A percentile compares a stretch with the other conserved stretches of the same genome.
These are phyloP conservation scores for Dinomys branickii DNA, from an alignment of 2,113 vertebrate genomes.

Conservation along the genomic window DNA sequence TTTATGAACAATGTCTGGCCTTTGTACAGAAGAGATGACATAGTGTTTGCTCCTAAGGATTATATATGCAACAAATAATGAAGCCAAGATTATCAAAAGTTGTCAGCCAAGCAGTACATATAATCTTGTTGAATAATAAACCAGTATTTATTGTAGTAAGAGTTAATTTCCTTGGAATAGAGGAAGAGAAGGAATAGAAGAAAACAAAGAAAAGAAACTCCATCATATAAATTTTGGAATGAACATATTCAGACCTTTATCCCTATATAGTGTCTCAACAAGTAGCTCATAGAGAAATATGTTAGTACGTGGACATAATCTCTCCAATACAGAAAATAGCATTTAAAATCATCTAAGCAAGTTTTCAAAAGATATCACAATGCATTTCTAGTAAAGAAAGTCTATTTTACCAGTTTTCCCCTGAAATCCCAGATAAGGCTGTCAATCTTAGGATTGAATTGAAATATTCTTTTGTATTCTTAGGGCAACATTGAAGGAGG, in stretches of 20 bases:
- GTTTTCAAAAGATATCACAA: not conserved
- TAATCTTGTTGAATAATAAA: not conserved
- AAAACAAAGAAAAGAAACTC: not conserved
- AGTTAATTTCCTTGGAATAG: not conserved
- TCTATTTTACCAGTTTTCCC: not conserved
- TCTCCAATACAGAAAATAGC: not conserved
- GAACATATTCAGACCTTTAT: not conserved
- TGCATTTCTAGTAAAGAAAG: conserved; percentile 1
- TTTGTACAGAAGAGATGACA: not conserved
- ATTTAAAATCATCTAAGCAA: not conserved
- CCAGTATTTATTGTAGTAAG: not conserved
- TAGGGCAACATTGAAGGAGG: not conserved
- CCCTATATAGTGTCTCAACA: not conserved
- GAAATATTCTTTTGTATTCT: conserved; percentile 20
- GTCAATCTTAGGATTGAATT: conserved; percentile 31
- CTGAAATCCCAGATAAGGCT: not conserved
- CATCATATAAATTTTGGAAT: not conserved
- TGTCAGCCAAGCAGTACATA: not conserved
- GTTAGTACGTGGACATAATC: not conserved
- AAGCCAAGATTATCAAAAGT: not conserved
- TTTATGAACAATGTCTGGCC: not conserved
- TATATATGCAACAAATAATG: not conserved
- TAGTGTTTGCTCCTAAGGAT: not conserved
- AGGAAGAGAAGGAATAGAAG: not conserved
- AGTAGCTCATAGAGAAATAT: not conserved